Percentiles rank a stretch among this genome's conserved stretches.
Evolutionary conservation across 2,113 vertebrate species (phyloP).

Genomic region (Nymphicus hollandicus): DNA sequence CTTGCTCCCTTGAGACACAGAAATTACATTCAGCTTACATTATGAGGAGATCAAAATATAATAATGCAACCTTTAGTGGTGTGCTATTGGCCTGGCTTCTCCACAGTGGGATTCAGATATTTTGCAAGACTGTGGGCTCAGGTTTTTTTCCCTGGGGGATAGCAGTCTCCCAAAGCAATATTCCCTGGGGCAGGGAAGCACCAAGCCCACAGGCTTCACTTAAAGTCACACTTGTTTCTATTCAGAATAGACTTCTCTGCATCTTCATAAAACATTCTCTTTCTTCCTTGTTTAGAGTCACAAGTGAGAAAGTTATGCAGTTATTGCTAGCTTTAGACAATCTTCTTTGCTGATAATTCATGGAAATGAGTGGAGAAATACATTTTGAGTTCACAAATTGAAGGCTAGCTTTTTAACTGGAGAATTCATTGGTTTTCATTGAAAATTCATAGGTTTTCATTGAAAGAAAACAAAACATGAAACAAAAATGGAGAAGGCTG

Average conservation of each 20-base stretch:
- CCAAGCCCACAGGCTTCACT: neutral
- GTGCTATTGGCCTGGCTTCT: neutral
- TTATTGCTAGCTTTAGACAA: neutral
- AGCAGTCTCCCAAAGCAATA: neutral
- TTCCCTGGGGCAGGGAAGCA: neutral
- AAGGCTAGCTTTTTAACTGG: neutral
- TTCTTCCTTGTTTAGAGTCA: neutral
- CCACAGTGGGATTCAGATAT: neutral
- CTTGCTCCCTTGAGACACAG: neutral
- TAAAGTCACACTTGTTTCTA: neutral
- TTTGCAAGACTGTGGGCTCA: neutral
- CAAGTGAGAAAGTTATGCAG: neutral
- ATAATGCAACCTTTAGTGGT: neutral
- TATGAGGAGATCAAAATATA: neutral
- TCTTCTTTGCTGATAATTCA: neutral
- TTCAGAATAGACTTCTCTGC: neutral
- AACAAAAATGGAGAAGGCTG: neutral
- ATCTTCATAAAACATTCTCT: neutral
- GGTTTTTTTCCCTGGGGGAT: fast-evolving
- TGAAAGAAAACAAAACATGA: neutral
- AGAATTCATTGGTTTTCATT: neutral
- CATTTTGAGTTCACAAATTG: neutral
- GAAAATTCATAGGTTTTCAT: neutral
- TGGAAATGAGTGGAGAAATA: neutral
- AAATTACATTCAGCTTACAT: neutral